Evolutionary conservation across 2,797 vertebrate genomes (phyloP).

Genomic region (Telmatherina bonti): DNA sequence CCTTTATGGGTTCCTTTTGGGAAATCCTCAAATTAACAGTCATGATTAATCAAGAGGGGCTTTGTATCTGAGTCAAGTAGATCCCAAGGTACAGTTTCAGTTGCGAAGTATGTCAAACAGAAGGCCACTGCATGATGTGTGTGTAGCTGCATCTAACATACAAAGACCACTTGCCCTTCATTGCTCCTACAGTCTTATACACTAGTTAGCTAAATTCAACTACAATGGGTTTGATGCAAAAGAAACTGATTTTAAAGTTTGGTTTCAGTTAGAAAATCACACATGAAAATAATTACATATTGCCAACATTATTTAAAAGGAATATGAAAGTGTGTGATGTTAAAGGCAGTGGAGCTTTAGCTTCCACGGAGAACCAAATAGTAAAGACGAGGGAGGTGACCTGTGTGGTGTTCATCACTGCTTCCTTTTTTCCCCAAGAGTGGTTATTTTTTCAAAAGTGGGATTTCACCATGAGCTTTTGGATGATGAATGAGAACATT

Average conservation of each 20-base stretch:
- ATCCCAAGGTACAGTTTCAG: constrained; percentile 48
- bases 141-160: constrained; percentile 21
- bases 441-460: constrained; percentile 16
- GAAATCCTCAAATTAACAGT: constrained; percentile 53
- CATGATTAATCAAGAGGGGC: constrained; percentile 41
- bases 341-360: background rate
- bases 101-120: constrained; percentile 20
- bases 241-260: too few species aligned
- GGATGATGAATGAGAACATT: constrained; percentile 45
- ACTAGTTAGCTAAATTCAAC: too few species aligned
- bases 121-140: constrained; percentile 28
- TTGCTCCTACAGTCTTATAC: too few species aligned
- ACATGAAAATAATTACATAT: background rate
- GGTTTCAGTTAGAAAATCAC: too few species aligned
- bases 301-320: background rate
- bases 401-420: constrained; percentile 8
- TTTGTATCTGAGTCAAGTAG: constrained; percentile 45
- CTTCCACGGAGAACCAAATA: background rate
- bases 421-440: constrained; percentile 60
- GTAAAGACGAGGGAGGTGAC: constrained; percentile 62
- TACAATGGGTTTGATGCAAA: too few species aligned
- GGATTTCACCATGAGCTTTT: constrained; percentile 51
- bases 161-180: too few species aligned
- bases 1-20: constrained; percentile 44
- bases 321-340: background rate